Evolutionary conservation across 2,888 invertebrate genomes (phyloP).

Genomic region (Tenthredo scrophulariae): DNA sequence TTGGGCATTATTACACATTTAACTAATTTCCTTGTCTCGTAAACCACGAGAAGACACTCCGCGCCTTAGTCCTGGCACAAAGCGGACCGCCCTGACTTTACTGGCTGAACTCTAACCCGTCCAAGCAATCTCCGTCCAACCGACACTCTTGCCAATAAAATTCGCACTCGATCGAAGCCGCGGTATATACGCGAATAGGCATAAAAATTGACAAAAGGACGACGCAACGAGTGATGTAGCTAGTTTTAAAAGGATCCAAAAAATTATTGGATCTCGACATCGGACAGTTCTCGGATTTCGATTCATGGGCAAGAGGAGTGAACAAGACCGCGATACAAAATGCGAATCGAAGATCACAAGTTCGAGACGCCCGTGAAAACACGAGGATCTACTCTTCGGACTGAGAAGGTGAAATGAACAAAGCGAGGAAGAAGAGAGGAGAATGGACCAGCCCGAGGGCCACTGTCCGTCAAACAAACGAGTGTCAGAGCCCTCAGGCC

Average conservation of each 20-base stretch:
- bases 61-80: conserved; percentile 59
- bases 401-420: neutral
- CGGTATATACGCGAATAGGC: neutral
- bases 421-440: neutral
- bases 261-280: neutral
- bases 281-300: neutral
- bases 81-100: conserved; percentile 59
- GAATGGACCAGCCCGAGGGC: conserved; percentile 44
- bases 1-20: conserved; percentile 73
- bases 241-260: neutral
- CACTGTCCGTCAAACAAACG: conserved; percentile 52
- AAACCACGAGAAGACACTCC: conserved; percentile 69
- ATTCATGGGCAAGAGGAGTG: neutral
- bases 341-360: conserved; percentile 4
- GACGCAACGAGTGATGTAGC: neutral
- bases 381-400: neutral
- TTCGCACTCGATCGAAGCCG: conserved; percentile 22
- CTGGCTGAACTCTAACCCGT: conserved; percentile 62
- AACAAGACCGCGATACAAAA: neutral
- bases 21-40: conserved; percentile 76
- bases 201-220: too few relatives aligned
- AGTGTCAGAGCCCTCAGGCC: conserved; percentile 49
- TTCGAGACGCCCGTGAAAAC: neutral
- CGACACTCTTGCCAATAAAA: conserved; percentile 30
- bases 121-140: conserved; percentile 44